These are phyloP conservation scores for Lucinisca nassula DNA, from an alignment of 2,888 invertebrate species.

Conservation along the genomic window DNA sequence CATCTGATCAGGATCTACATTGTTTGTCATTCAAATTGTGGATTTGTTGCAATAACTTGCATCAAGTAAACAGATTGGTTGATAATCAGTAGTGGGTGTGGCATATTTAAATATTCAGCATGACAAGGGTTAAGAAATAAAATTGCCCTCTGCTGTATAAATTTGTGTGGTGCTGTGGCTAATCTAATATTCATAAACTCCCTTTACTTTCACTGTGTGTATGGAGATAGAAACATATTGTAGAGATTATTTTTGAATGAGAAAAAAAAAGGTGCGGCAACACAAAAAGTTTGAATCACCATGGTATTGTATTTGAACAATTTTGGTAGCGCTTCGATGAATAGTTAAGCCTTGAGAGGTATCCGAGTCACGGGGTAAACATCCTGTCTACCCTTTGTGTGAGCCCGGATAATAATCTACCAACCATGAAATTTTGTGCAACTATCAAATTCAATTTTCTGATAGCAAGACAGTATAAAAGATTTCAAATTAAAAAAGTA, in stretches of 20 bases:
- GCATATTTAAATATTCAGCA: too few relatives aligned
- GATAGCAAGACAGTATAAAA: not conserved
- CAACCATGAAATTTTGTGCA: constrained; percentile 14
- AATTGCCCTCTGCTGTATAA: too few relatives aligned
- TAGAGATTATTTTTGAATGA: not conserved
- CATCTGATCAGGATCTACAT: too few relatives aligned
- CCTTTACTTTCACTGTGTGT: too few relatives aligned
- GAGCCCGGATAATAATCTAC: constrained; percentile 39
- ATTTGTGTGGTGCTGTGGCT: too few relatives aligned
- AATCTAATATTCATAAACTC: too few relatives aligned
- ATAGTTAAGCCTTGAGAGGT: constrained; percentile 4
- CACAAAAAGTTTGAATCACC: constrained; percentile 4
- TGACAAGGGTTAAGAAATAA: too few relatives aligned
- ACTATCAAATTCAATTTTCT: constrained; percentile 12
- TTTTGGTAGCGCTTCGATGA: constrained; percentile 3
- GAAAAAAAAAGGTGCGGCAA: not conserved
- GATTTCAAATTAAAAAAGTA: not conserved
- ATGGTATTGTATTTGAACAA: constrained; percentile 8
- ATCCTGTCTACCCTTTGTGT: constrained; percentile 51
- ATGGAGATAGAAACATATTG: not conserved
- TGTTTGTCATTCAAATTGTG: too few relatives aligned
- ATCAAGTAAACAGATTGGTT: too few relatives aligned
- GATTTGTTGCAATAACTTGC: too few relatives aligned
- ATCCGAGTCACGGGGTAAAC: constrained; percentile 37
- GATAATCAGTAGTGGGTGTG: too few relatives aligned